phyloP scores from a whole-genome alignment of 2,797 vertebrate genomes.

The Argya squamiceps region DNA sequence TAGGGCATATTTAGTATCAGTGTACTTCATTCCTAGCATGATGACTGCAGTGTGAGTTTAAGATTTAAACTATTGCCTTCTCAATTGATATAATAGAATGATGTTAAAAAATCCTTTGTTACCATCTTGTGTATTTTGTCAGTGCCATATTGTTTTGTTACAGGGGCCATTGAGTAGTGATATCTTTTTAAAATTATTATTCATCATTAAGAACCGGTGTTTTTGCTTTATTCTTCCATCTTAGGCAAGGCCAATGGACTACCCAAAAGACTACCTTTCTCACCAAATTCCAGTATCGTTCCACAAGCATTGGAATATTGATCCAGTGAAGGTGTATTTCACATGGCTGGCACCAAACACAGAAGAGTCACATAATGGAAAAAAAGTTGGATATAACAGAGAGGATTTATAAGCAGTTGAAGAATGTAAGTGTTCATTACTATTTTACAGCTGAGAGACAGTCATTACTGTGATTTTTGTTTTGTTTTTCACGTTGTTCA shows the following conservation, averaged over 20 bases:
- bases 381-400: slow-evolving; percentile 67
- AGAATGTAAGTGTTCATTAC: neutral
- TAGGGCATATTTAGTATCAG: neutral
- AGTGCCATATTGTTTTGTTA: neutral
- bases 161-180: rapidly evolving
- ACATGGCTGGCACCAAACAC: slow-evolving; percentile 84
- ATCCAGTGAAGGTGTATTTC: slow-evolving; percentile 90
- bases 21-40: neutral
- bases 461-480: neutral
- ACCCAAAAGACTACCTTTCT: slow-evolving; percentile 87
- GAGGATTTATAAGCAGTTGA: slow-evolving; percentile 85
- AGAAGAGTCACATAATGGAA: slow-evolving; percentile 23
- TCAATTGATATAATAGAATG: neutral
- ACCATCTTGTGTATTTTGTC: neutral
- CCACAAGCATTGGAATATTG: slow-evolving; percentile 97
- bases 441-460: neutral
- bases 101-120: neutral
- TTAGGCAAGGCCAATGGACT: slow-evolving; percentile 93
- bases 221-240: slow-evolving; percentile 22
- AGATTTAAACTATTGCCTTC: neutral
- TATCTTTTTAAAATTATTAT: neutral
- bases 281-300: slow-evolving; percentile 96
- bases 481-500: neutral
- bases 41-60: neutral
- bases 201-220: neutral